Conservation (phyloP, 2,797 vertebrate species). For the Dermochelys coriacea region DNA sequence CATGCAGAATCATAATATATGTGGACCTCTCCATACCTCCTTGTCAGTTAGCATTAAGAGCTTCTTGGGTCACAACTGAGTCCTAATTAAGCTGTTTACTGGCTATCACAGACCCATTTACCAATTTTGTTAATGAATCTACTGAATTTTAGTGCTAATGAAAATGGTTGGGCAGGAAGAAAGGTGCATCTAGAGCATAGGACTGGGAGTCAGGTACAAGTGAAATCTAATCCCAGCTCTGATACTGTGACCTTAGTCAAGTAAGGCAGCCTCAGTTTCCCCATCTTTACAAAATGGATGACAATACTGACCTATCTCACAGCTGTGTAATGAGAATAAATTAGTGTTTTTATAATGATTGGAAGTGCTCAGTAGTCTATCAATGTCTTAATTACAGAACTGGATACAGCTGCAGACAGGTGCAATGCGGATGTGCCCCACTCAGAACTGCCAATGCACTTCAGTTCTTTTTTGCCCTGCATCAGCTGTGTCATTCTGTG, state of each 20-base stretch:
- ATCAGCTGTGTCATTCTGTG: constrained; percentile 11
- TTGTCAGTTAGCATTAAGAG: too few relatives aligned
- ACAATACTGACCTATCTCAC: constrained; percentile 61
- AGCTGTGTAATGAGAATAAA: neutral
- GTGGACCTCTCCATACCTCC: too few relatives aligned
- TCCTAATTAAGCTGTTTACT: constrained; percentile 23
- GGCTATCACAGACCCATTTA: constrained; percentile 29
- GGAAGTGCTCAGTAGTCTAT: constrained; percentile 28
- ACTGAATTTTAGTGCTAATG: constrained; percentile 62
- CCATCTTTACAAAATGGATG: constrained; percentile 59
- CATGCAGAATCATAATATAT: neutral
- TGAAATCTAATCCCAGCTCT: constrained; percentile 69
- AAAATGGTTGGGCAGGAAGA: constrained; percentile 66
- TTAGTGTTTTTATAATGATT: constrained; percentile 3
- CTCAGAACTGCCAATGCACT: neutral
- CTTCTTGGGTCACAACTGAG: neutral
- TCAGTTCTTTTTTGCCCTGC: constrained; percentile 9
- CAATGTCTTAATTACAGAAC: constrained; percentile 19
- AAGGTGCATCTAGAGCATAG: constrained; percentile 59
- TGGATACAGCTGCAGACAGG: neutral
- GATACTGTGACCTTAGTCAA: constrained; percentile 54
- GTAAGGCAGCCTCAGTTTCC: constrained; percentile 43
- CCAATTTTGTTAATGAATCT: constrained; percentile 65
- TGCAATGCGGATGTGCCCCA: neutral
- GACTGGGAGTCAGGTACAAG: constrained; percentile 66